Conservation (phyloP, 2,113 vertebrate species). For the Chinchilla lanigera region DNA sequence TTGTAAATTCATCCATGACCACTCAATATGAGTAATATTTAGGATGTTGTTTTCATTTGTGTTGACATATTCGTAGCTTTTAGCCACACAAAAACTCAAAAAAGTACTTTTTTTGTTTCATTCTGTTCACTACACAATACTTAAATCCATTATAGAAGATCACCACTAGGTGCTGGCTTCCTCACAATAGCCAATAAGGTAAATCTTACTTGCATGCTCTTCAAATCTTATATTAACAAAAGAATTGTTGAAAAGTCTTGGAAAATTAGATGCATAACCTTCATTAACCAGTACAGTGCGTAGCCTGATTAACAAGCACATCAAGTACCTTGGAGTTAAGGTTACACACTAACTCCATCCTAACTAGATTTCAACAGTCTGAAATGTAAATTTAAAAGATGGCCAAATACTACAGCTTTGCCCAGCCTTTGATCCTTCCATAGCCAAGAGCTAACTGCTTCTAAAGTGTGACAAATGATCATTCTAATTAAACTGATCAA, state of each 20-base stretch:
- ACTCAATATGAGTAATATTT: background rate
- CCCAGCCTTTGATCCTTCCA: conserved; percentile 47
- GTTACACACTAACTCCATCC: background rate
- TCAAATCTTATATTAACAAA: background rate
- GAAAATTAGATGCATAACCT: conserved; percentile 30
- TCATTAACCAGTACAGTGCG: background rate
- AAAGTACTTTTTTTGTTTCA: background rate
- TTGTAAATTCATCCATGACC: background rate
- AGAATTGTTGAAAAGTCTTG: background rate
- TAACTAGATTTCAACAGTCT: conserved; percentile 36
- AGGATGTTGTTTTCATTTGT: background rate
- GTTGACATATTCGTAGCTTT: background rate
- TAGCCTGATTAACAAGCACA: background rate
- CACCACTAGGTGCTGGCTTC: conserved; percentile 22
- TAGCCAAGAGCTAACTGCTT: conserved; percentile 65
- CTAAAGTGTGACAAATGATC: conserved; percentile 77
- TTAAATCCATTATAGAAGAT: background rate
- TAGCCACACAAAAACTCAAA: background rate
- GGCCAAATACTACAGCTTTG: conserved; percentile 11
- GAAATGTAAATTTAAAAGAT: conserved; percentile 46
- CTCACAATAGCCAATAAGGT: conserved; percentile 31
- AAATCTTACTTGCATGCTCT: background rate
- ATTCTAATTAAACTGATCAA: conserved; percentile 79
- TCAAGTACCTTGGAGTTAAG: background rate
- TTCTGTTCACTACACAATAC: background rate